Evolutionary conservation across 2,797 vertebrate species (phyloP).

Genomic region (Bufotes viridis): DNA sequence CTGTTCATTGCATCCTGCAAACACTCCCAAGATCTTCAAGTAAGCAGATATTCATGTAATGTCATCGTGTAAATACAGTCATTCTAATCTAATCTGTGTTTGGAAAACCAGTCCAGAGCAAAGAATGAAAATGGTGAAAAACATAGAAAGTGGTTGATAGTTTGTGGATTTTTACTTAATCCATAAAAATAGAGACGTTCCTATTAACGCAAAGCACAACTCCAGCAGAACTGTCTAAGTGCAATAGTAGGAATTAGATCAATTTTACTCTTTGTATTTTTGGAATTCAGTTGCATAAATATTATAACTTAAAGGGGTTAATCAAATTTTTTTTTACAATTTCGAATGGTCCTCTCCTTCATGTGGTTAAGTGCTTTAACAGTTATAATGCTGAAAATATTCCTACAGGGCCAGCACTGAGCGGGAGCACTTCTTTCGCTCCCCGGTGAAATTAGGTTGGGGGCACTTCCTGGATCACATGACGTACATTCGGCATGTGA

Average conservation of each 20-base stretch:
- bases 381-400: too few relatives aligned
- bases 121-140: not conserved
- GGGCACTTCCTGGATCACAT: too few relatives aligned
- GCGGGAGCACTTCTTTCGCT: too few relatives aligned
- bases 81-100: conserved; percentile 39
- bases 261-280: not conserved
- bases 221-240: not conserved
- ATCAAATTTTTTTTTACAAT: too few relatives aligned
- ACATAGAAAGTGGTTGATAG: not conserved
- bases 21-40: conserved; percentile 7
- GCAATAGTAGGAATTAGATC: not conserved
- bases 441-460: too few relatives aligned
- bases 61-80: conserved; percentile 43
- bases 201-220: not conserved
- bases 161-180: not conserved
- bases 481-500: too few relatives aligned
- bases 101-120: conserved; percentile 19
- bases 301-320: too few relatives aligned
- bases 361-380: too few relatives aligned
- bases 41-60: conserved; percentile 19
- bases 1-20: conserved; percentile 14
- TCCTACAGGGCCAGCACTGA: too few relatives aligned
- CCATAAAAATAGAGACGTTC: not conserved
- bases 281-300: not conserved
- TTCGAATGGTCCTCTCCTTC: too few relatives aligned